Evolutionary conservation across 2,113 vertebrate genomes (phyloP).

Genomic region (Patagioenas fasciata): DNA sequence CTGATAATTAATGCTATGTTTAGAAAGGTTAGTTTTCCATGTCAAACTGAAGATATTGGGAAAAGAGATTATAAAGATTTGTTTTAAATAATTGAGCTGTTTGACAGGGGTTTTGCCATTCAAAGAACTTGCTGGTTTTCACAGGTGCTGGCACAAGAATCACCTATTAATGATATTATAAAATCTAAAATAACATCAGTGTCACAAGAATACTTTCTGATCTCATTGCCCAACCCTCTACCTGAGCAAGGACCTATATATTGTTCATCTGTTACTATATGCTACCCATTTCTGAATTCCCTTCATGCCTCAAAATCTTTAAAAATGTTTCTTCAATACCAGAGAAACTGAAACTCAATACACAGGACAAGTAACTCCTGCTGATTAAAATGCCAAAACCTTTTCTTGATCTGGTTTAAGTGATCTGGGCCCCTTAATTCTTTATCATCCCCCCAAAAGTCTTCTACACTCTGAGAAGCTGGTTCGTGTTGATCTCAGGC

Average conservation of each 20-base stretch:
- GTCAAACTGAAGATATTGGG: background rate
- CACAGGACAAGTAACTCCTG: background rate
- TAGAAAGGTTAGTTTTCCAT: background rate
- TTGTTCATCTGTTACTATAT: background rate
- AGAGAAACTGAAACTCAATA: background rate
- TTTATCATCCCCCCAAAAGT: background rate
- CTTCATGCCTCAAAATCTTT: background rate
- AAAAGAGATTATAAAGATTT: background rate
- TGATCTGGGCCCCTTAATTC: background rate
- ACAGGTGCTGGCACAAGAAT: background rate
- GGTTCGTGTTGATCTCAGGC: background rate
- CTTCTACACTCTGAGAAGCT: background rate
- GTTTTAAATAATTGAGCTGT: background rate
- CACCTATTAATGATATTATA: background rate
- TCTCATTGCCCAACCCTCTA: background rate
- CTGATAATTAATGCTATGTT: background rate
- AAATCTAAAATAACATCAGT: background rate
- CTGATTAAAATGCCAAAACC: background rate
- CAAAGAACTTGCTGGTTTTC: background rate
- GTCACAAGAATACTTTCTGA: background rate
- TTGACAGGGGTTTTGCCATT: background rate
- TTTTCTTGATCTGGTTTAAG: background rate
- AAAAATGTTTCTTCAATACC: background rate
- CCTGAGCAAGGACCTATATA: background rate
- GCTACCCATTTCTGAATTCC: background rate